Evolutionary conservation across 2,797 vertebrate species (phyloP).

Genomic region (Phoeniculus purpureus): DNA sequence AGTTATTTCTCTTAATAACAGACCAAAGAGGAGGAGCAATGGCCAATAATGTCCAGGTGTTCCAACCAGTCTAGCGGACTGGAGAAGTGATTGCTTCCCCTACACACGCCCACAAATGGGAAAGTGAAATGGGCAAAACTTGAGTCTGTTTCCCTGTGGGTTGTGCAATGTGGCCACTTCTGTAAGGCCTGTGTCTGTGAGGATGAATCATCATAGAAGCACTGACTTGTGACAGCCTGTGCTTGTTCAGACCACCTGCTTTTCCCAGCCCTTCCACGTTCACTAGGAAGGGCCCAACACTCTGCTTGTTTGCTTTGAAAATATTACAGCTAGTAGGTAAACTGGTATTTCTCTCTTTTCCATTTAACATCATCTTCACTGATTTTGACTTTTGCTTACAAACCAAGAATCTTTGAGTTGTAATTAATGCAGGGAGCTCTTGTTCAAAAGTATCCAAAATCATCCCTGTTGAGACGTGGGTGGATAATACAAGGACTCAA

Average conservation of each 20-base stretch:
- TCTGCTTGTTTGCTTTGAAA: neutral
- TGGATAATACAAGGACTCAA: neutral
- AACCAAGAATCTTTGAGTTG: neutral
- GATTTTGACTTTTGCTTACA: neutral
- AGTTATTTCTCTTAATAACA: neutral
- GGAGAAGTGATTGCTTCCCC: neutral
- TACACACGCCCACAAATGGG: accelerated
- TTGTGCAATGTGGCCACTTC: neutral
- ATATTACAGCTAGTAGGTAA: neutral
- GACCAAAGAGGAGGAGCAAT: neutral
- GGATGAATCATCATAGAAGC: neutral
- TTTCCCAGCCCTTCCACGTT: neutral
- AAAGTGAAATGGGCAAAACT: neutral
- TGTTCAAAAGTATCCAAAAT: neutral
- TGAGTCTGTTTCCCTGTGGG: neutral
- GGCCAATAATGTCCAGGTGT: neutral
- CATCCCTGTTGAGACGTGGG: neutral
- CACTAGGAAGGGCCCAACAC: neutral
- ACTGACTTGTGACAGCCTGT: neutral
- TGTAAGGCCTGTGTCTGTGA: neutral
- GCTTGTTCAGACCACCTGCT: neutral
- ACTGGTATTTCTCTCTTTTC: neutral
- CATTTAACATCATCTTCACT: neutral
- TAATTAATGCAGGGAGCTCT: neutral
- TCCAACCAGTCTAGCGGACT: neutral